Percentiles rank a stretch among this genome's conserved stretches.
Evolutionary conservation across 2,888 invertebrate species (phyloP).

Genomic region (Macropis europaea): DNA sequence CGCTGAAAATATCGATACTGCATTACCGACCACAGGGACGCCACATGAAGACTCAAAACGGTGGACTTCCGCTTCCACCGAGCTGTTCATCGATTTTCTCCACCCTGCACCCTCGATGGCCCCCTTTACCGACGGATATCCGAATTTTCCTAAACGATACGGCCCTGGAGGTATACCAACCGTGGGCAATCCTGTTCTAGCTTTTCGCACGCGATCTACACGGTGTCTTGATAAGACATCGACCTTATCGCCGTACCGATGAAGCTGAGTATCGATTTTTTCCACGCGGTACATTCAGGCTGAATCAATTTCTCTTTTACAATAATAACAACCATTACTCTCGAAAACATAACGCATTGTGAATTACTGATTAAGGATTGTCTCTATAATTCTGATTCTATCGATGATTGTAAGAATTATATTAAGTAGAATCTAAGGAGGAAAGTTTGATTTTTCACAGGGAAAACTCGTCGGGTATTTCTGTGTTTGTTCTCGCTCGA

Average conservation of each 20-base stretch:
- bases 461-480: no score
- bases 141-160: background rate
- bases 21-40: slow-evolving; percentile 50
- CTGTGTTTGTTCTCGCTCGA: no score
- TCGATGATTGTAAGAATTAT: no score
- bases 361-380: no score
- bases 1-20: slow-evolving; percentile 12
- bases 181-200: slow-evolving; percentile 18
- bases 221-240: background rate
- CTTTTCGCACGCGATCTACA: background rate
- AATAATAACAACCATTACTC: background rate
- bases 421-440: no score
- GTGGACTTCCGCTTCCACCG: slow-evolving; percentile 8
- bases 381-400: no score
- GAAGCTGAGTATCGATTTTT: background rate
- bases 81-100: slow-evolving; percentile 37
- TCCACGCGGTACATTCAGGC: background rate
- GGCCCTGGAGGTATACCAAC: slow-evolving; percentile 27
- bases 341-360: no score
- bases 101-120: slow-evolving; percentile 15
- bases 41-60: background rate
- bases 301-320: background rate
- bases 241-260: background rate
- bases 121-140: slow-evolving; percentile 49
- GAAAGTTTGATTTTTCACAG: no score